Evolutionary conservation across 2,888 invertebrate species (phyloP), one percentile per base, ranked within the genome.

Genomic region (Pseudococcus longispinus): DNA sequence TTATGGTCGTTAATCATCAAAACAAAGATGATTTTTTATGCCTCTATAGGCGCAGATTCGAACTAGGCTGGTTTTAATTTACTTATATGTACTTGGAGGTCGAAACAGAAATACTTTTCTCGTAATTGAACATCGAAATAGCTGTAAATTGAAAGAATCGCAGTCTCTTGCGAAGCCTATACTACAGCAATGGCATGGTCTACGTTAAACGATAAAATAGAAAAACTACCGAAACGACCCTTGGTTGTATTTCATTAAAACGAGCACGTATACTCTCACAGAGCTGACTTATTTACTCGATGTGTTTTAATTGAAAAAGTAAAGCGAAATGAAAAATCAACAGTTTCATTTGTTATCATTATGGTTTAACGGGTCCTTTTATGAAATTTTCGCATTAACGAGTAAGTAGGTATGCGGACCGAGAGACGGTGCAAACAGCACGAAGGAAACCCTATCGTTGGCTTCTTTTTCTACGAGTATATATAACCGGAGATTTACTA

Each of bases 271-370:
- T 37, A 70, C 70, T 29, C 29, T 65, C 11, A 15, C 15, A 70
- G 29, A 26, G 5, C 55, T 55, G 23, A 60, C 60, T 26, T 70
- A 70, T 70, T 70, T 70, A 70, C 70, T 70, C 29, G 70, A 18
- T 26, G 70, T 18, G 70, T 70, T 70, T 70, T 70, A 70, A 70
- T 70, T 70, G 70, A 70, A 70, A 70, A 70, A 70, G 29, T 70
- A 70, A 70, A 70, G 70, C 18, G 26, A 70, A 70, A 70, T 70
- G 70, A 70, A 70, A 70, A 70, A 70, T 70, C 70, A 70, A 70
- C 70, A 70, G 70, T 70, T 70, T 70, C 70, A 70, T 70, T 70
- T 70, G 70, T 70, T 70, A 70, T 70, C 70, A 70, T 70, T 70
- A 29, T 70, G 70, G 70, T 70, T 70, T 70, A 70, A 70, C 70